Conservation (phyloP, 1,140 invertebrate genomes). For the Papilio polyxenes region DNA sequence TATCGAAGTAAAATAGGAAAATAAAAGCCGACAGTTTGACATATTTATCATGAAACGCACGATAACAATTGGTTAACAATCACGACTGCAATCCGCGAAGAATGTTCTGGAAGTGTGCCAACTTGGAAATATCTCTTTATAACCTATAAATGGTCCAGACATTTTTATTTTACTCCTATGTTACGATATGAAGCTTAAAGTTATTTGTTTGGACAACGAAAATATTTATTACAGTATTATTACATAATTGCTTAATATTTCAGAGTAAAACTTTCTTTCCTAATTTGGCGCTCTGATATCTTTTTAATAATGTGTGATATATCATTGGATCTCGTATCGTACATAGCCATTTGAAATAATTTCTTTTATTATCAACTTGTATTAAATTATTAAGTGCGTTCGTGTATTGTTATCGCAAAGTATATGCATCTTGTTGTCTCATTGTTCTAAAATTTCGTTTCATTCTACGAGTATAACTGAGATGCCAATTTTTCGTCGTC, state of each 20-base stretch:
- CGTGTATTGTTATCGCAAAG: neutral
- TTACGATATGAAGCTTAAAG: conserved; percentile 3
- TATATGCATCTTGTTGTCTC: neutral
- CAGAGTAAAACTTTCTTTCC: neutral
- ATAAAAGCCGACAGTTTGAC: conserved; percentile 5
- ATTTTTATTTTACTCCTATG: conserved; percentile 31
- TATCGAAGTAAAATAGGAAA: neutral
- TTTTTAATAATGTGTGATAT: neutral
- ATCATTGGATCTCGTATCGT: neutral
- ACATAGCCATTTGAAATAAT: too few species aligned
- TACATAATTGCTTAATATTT: conserved; percentile 1
- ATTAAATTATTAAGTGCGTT: neutral
- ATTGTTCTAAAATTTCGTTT: neutral
- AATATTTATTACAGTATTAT: conserved; percentile 15
- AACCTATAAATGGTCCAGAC: conserved; percentile 34
- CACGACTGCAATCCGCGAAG: conserved; percentile 34
- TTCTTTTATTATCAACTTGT: too few species aligned
- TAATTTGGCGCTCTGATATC: neutral
- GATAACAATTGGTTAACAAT: conserved; percentile 40
- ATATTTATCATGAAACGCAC: conserved; percentile 40
- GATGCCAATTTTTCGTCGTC: neutral
- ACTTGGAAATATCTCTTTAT: conserved; percentile 34
- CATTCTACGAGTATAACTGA: neutral
- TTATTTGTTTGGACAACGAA: neutral
- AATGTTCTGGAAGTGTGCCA: conserved; percentile 39